Conservation (phyloP, 2,797 vertebrate species). For the Sebastes itinus region DNA sequence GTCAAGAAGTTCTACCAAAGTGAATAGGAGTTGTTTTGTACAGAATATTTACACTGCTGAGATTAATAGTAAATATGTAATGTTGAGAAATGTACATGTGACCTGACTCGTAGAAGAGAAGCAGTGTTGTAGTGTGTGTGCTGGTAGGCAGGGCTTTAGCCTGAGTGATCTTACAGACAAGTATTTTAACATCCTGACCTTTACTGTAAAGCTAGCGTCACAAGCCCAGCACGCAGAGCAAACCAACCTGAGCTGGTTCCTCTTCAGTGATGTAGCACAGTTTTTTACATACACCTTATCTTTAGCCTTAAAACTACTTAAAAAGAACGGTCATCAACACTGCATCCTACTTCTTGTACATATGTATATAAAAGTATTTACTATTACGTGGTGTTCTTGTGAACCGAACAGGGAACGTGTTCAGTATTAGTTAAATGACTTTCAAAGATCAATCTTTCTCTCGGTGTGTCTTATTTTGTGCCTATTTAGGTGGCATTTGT, state of each 20-base stretch:
- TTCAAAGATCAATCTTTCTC: constrained; percentile 47
- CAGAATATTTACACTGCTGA: constrained; percentile 35
- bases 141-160: background rate
- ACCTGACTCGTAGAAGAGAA: background rate
- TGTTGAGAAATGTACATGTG: constrained; percentile 8
- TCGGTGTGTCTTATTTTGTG: constrained; percentile 54
- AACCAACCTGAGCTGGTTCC: constrained; percentile 36
- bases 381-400: constrained; percentile 61
- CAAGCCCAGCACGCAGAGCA: constrained; percentile 26
- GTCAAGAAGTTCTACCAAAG: constrained; percentile 39
- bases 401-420: constrained; percentile 67
- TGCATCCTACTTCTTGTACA: constrained; percentile 62
- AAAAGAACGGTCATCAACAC: constrained; percentile 58
- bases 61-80: constrained; percentile 13
- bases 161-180: constrained; percentile 4
- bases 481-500: constrained; percentile 54
- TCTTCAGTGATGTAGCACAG: constrained; percentile 71
- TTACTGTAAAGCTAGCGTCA: constrained; percentile 33
- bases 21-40: constrained; percentile 42
- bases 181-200: constrained; percentile 26
- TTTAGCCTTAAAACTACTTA: constrained; percentile 70
- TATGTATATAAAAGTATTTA: constrained; percentile 74
- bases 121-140: background rate
- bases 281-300: constrained; percentile 52
- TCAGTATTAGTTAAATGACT: constrained; percentile 59